phyloP scores from a whole-genome alignment of 2,797 vertebrate genomes.

The Dipus sagitta region DNA sequence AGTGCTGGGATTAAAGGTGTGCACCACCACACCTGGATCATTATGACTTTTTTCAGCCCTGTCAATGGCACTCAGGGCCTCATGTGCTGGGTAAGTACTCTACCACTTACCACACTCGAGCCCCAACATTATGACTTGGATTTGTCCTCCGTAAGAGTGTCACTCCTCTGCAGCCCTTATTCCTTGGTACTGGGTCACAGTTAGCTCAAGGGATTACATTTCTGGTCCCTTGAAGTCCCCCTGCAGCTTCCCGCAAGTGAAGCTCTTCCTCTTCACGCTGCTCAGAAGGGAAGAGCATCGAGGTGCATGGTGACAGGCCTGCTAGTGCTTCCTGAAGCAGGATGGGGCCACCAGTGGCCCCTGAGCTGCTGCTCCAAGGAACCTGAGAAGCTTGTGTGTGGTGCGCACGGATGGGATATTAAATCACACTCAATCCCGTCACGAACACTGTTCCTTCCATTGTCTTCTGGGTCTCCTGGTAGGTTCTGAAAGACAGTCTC shows the following conservation, averaged over 20 bases:
- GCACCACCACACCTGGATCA: no score
- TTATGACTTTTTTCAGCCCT: neutral
- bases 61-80: neutral
- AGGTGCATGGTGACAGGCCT: neutral
- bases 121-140: neutral
- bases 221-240: constrained; percentile 18
- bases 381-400: neutral
- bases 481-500: neutral
- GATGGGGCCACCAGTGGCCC: neutral
- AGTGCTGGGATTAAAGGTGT: no score
- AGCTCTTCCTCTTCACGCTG: neutral
- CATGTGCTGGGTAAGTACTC: no score
- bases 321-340: neutral
- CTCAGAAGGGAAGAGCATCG: neutral
- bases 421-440: neutral
- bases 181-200: neutral
- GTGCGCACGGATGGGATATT: neutral
- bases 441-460: neutral
- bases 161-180: no score
- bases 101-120: no score
- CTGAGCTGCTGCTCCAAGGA: neutral
- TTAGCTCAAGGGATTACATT: neutral
- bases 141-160: neutral
- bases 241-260: neutral
- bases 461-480: neutral